Evolutionary conservation across 2,797 vertebrate species (phyloP).

Genomic region (Sylvilagus floridanus): DNA sequence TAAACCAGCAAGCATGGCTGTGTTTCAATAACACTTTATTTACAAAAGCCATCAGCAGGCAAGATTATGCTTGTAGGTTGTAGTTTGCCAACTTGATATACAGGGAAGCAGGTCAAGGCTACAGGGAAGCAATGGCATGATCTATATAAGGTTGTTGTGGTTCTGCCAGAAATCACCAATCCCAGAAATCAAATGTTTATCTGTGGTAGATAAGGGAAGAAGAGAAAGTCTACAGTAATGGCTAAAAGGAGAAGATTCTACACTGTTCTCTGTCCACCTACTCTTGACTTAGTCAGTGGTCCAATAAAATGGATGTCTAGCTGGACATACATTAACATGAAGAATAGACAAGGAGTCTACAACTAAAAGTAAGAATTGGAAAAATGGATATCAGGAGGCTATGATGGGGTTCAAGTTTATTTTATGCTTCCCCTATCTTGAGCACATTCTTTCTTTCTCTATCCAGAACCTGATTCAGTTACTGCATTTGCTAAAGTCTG

Average conservation of each 20-base stretch:
- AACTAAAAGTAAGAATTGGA: not conserved
- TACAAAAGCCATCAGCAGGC: not conserved
- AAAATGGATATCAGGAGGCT: not conserved
- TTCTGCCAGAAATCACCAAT: not conserved
- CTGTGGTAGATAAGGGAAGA: not conserved
- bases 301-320: not conserved
- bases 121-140: not conserved
- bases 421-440: not conserved
- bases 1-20: not conserved
- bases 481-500: not conserved
- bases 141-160: not conserved
- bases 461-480: not conserved
- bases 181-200: not conserved
- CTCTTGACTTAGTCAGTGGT: not conserved
- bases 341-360: too few species aligned
- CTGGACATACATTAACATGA: too few species aligned
- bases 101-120: not conserved
- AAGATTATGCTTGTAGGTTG: not conserved
- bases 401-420: not conserved
- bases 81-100: not conserved
- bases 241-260: not conserved
- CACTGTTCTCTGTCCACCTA: not conserved
- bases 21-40: slow-evolving; percentile 1
- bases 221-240: not conserved
- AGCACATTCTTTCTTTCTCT: not conserved